Base-by-base conservation (phyloP, 1,140 invertebrate species). In the Mylabris phalerata region DNA sequence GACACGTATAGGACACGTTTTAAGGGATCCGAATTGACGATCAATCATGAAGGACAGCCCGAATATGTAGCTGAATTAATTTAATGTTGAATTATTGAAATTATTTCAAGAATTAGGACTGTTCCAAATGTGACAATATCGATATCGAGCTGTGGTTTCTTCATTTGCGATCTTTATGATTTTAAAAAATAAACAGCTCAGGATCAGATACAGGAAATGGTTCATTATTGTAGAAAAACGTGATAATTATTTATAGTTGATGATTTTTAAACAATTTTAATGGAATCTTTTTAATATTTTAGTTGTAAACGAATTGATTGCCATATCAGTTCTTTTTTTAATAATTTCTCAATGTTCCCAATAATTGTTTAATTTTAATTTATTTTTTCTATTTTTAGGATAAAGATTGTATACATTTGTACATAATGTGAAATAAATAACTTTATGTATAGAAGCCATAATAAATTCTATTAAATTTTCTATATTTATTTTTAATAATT, bases 41-140 rank as follows among this genome's bases (percentile, higher is more conserved):
- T 82, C 41, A 82, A 84, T 67, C 77, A 82, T 61, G 82, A 85
- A 62, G 83, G 82, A 19, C 84, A 87, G 64, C 83, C 84, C 38
- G 82, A 85, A 61, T 82, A 82, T 57, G 82, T 87, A 56, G 83
- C 85, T 55, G 85, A 85, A 72, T 76, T 88, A 62, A 82, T 86
- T 67, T 86, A 81, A 54, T 13, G n/a, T 48, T 57, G 44, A 49
- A 26, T 50, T 32, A 45, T 43, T 40, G 11, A 39, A 52, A 44
- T 55, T 51, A 10, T 26, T 51, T 19, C 1, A 19, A 19, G 19
- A 19, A 19, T 19, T 19, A 19, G 19, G 49, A 45, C 48, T 51
- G 19, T 39, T 51, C 11, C n/a, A 40, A 10, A 48, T 38, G 44
- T 48, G 57, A 51, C 50, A 51, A 51, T 51, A 51, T 42, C 6